Evolutionary conservation across 2,113 vertebrate species (phyloP).

Genomic region (Pachypanchax playfairii): DNA sequence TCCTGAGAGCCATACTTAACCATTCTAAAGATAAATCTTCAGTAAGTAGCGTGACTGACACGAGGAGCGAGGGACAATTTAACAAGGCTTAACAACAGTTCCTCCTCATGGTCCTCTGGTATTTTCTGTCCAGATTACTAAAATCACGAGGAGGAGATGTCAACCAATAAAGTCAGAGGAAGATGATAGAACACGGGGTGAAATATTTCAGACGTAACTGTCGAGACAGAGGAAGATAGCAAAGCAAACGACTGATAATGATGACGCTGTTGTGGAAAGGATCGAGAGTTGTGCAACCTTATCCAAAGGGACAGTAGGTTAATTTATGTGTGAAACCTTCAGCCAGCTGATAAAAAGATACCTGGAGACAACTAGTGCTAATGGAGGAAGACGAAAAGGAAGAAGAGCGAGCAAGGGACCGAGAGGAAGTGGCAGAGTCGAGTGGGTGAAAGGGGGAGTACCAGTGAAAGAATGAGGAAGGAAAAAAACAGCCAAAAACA

Average conservation of each 20-base stretch:
- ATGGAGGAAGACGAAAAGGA: constrained; percentile 26
- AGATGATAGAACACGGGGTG: background rate
- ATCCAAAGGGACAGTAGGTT: constrained; percentile 54
- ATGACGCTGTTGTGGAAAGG: constrained; percentile 17
- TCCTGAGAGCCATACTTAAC: constrained; percentile 13
- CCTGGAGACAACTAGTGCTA: constrained; percentile 36
- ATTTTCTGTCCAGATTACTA: constrained; percentile 45
- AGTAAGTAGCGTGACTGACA: constrained; percentile 40
- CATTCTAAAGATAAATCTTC: constrained; percentile 26
- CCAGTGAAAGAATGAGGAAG: constrained; percentile 63
- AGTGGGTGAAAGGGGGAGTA: constrained; percentile 48
- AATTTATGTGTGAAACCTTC: constrained; percentile 60
- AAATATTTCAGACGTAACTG: constrained; percentile 14
- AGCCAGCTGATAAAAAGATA: constrained; percentile 65
- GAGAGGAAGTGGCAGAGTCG: constrained; percentile 53
- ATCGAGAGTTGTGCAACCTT: constrained; percentile 32
- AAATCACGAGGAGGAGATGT: constrained; percentile 36
- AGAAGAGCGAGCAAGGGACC: constrained; percentile 15
- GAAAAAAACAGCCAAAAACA: constrained; percentile 29
- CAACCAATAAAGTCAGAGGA: constrained; percentile 12
- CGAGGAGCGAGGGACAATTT: constrained; percentile 42
- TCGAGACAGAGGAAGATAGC: constrained; percentile 2
- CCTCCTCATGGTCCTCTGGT: constrained; percentile 22
- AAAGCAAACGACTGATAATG: background rate
- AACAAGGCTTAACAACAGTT: constrained; percentile 52